Conservation (phyloP, 2,113 vertebrate species). For the Prunella himalayana region DNA sequence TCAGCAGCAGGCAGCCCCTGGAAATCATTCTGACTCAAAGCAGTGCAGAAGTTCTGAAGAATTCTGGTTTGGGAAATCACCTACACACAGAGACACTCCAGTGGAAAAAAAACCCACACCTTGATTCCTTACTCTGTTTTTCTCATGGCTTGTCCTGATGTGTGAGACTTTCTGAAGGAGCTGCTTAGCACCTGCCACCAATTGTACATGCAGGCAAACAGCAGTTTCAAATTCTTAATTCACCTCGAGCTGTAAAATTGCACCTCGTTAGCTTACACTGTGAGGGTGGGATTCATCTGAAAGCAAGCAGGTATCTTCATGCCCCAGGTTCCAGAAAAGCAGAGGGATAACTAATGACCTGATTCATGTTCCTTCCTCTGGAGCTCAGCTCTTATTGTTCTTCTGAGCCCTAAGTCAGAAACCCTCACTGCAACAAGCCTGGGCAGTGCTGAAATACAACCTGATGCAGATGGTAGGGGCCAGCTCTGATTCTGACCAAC, state of each 20-base stretch:
- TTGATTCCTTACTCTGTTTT: background rate
- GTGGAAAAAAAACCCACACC: background rate
- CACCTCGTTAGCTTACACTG: background rate
- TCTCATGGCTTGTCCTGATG: background rate
- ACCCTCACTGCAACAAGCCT: background rate
- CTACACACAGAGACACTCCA: background rate
- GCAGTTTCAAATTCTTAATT: background rate
- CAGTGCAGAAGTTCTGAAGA: background rate
- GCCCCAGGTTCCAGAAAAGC: background rate
- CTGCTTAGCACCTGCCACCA: background rate
- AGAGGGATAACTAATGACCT: background rate
- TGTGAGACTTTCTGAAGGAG: background rate
- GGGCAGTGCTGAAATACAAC: constrained; percentile 10
- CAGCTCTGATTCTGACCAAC: constrained; percentile 12
- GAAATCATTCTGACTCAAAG: background rate
- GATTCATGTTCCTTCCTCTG: background rate
- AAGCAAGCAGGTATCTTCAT: background rate
- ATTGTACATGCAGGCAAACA: background rate
- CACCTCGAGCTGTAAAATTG: background rate
- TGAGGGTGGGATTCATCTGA: background rate
- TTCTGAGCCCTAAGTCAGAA: background rate
- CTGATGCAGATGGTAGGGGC: constrained; percentile 7
- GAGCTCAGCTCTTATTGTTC: background rate
- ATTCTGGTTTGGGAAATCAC: background rate
- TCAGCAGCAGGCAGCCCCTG: background rate